phyloP scores from a whole-genome alignment of 1,140 invertebrate genomes.

The Tribolium madens region DNA sequence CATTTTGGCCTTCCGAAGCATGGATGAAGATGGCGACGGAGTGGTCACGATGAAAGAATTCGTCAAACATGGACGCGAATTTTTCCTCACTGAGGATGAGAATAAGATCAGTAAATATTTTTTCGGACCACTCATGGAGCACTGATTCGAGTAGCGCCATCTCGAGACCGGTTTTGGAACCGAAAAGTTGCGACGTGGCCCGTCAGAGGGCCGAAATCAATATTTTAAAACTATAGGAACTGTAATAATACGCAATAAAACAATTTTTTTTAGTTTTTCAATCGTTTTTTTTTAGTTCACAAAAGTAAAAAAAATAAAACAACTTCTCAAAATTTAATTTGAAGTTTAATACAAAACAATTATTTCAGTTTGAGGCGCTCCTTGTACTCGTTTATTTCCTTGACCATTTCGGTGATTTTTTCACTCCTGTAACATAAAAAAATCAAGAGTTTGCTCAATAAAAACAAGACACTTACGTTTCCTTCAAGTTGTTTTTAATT shows the following conservation, averaged over 20 bases:
- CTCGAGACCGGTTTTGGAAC: too few species aligned
- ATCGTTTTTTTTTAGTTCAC: too few species aligned
- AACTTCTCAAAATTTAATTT: not conserved
- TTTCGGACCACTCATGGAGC: slow-evolving; percentile 80
- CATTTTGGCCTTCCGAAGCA: slow-evolving; percentile 79
- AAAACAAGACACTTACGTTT: slow-evolving; percentile 67
- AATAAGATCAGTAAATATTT: slow-evolving; percentile 83
- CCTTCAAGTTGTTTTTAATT: slow-evolving; percentile 68
- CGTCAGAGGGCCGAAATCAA: too few species aligned
- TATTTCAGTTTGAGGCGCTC: slow-evolving; percentile 57
- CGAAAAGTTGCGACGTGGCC: too few species aligned
- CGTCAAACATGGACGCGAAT: slow-evolving; percentile 81
- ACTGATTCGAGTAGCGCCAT: slow-evolving; percentile 49
- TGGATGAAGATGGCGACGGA: slow-evolving; percentile 83
- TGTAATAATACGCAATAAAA: too few species aligned
- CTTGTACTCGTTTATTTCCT: slow-evolving; percentile 61
- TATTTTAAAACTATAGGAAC: too few species aligned
- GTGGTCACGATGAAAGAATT: slow-evolving; percentile 82
- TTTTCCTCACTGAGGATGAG: slow-evolving; percentile 82
- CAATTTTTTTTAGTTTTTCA: too few species aligned
- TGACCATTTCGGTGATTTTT: slow-evolving; percentile 62
- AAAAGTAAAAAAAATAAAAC: slow-evolving; percentile 5
- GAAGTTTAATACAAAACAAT: not conserved
- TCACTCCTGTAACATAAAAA: slow-evolving; percentile 60
- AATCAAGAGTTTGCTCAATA: not conserved